These are phyloP conservation scores for Acrobasis consociella DNA, from an alignment of 2,888 invertebrate genomes.

Conservation along the genomic window DNA sequence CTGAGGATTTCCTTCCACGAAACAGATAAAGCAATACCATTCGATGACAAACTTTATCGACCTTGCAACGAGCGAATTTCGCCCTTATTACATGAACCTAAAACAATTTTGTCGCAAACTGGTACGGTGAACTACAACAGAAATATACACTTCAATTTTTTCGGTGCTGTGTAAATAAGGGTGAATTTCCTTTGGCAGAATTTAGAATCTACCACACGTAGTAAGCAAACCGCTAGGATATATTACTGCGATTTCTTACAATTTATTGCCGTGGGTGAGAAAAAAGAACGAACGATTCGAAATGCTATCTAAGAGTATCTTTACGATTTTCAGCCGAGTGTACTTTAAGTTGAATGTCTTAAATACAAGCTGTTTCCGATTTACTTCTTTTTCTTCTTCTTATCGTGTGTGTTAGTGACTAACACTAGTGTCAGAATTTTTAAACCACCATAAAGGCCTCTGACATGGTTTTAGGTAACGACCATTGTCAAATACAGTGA, in stretches of 20 bases:
- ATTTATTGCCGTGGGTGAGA: constrained; percentile 41
- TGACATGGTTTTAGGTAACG: no score
- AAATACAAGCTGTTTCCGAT: constrained; percentile 5
- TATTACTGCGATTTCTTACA: constrained; percentile 41
- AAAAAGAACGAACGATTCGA: constrained; percentile 38
- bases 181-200: constrained; percentile 36
- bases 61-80: constrained; percentile 9
- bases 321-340: constrained; percentile 36
- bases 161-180: constrained; percentile 28
- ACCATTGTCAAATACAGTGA: no score
- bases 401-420: no score
- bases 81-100: constrained; percentile 11
- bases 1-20: constrained; percentile 7
- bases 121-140: constrained; percentile 23
- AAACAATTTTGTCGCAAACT: constrained; percentile 23
- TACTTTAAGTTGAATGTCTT: constrained; percentile 27
- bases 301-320: constrained; percentile 36
- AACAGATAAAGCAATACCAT: constrained; percentile 13
- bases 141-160: constrained; percentile 28
- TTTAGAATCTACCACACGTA: constrained; percentile 38
- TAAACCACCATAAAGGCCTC: no score
- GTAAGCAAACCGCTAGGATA: constrained; percentile 39
- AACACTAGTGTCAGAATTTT: no score
- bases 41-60: constrained; percentile 22
- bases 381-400: no score